A percentile compares a stretch with the other conserved stretches of the same genome.
These are phyloP conservation scores for Drosophila seguyi DNA, from an alignment of 1,140 invertebrate genomes.

Conservation along the genomic window DNA sequence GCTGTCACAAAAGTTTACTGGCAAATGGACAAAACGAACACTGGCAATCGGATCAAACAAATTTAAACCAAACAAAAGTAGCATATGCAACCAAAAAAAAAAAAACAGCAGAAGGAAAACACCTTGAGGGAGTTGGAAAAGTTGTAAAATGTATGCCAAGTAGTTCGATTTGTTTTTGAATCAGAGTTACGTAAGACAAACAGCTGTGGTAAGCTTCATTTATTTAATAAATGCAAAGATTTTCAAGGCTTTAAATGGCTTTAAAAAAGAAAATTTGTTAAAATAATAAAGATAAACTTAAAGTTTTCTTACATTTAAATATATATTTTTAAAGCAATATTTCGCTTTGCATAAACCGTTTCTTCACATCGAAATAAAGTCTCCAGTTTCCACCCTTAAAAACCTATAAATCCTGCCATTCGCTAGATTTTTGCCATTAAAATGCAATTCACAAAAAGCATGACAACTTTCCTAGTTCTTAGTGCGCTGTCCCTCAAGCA, in stretches of 20 bases:
- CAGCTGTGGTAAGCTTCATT: not conserved
- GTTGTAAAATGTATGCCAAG: constrained; percentile 15
- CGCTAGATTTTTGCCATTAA: constrained; percentile 47
- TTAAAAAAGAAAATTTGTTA: not conserved
- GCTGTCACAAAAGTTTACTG: constrained; percentile 64
- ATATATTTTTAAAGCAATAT: not conserved
- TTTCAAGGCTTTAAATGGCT: not conserved
- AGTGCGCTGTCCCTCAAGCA: constrained; percentile 37
- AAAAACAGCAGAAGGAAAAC: not conserved
- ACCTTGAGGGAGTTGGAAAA: not conserved
- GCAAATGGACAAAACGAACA: constrained; percentile 18
- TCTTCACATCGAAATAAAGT: not conserved
- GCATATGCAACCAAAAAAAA: constrained; percentile 1
- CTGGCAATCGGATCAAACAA: constrained; percentile 33
- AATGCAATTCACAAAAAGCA: constrained; percentile 70
- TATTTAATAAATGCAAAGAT: not conserved
- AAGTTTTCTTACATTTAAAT: not conserved
- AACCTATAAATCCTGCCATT: constrained; percentile 9
- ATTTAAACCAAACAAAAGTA: constrained; percentile 11
- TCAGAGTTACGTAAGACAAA: not conserved
- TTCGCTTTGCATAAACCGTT: not conserved
- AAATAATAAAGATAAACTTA: not conserved
- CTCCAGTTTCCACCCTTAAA: constrained; percentile 4
- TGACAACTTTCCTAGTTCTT: constrained; percentile 23
- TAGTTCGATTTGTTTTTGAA: constrained; percentile 12